Evolutionary conservation across 2,888 invertebrate species (phyloP), one percentile per base, ranked within the genome.

Genomic region (Harpalus rufipes): DNA sequence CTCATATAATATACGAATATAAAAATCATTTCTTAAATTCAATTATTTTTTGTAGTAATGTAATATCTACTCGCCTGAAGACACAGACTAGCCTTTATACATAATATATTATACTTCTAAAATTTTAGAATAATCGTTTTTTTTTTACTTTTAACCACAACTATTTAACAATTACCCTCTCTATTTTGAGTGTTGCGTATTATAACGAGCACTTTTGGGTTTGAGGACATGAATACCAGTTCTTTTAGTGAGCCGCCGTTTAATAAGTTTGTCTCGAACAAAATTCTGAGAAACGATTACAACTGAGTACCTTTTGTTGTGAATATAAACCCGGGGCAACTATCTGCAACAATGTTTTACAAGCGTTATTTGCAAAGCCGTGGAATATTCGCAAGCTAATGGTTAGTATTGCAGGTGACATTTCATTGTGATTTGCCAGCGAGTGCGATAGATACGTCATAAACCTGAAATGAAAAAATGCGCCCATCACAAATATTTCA

Each of bases 281-380:
- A 39, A 14, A 14, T 68, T 39, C 68, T 39, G 32, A 68, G 68
- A 68, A 68, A 39, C 25, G 39, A 39, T 14, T 39, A 39, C 12
- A 39, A n/a, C 68, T 68, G 32, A 68, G n/a, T 1, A 32, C 32
- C 39, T 68, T 7, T 68, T 14, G 44, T 39, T 39, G 25, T 32
- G 25, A 63, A 63, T n/a, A 63, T 25, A 18, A 63, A 12, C 63
- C 63, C 32, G 3, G 44, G 44, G 44, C 44, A 51, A 6, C 44
- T 51, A 68, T 68, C 68, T 25, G 68, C 68, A 68, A 68, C 68
- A 68, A 68, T 68, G 68, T 68, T 68, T 12, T 68, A 68, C 68
- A 68, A 12, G 7, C 14, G 68, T 39, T 41, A 63, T 51, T 51
- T 51, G 32, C 32, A 61, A 25, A 63, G 39, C 7, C 25, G 14